Percentiles rank a stretch among this genome's conserved stretches.
These are phyloP conservation scores for Cydia strobilella DNA, from an alignment of 1,140 invertebrate genomes.

Conservation along the genomic window DNA sequence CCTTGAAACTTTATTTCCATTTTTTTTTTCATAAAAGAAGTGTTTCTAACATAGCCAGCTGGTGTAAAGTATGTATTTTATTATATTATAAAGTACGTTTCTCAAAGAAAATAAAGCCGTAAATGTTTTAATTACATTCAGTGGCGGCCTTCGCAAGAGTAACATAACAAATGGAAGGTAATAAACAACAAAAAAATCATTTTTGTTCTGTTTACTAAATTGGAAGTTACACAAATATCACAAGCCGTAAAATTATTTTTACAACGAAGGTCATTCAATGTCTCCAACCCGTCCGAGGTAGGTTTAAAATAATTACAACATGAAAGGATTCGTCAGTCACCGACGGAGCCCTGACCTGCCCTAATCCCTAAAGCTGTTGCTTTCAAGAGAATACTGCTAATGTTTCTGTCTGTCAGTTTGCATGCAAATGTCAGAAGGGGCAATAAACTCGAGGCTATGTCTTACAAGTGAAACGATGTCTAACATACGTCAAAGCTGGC, in stretches of 20 bases:
- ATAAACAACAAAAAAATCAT: not conserved
- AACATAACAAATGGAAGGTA: not conserved
- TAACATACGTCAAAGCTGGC: not conserved
- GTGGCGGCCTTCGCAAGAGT: not conserved
- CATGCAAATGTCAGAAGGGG: not conserved
- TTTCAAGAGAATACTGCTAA: not conserved
- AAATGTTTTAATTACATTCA: not conserved
- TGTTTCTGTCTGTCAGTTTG: not conserved
- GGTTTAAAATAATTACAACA: conserved; percentile 19
- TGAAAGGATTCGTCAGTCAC: conserved; percentile 16
- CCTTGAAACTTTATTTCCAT: too few species aligned
- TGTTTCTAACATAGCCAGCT: too few species aligned
- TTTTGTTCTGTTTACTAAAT: not conserved
- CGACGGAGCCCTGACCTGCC: not conserved
- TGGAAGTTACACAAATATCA: not conserved
- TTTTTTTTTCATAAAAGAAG: too few species aligned
- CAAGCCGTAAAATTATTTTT: not conserved
- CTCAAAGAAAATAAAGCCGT: too few species aligned
- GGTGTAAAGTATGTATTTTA: too few species aligned
- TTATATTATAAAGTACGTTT: too few species aligned
- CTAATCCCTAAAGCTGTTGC: not conserved
- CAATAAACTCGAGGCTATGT: not conserved
- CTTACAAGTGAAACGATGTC: not conserved
- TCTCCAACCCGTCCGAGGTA: not conserved
- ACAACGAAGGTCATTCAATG: not conserved